A percentile compares a stretch with the other conserved stretches of the same genome.
These are phyloP conservation scores for Dilophus febrilis DNA, from an alignment of 2,888 invertebrate species.

Conservation along the genomic window DNA sequence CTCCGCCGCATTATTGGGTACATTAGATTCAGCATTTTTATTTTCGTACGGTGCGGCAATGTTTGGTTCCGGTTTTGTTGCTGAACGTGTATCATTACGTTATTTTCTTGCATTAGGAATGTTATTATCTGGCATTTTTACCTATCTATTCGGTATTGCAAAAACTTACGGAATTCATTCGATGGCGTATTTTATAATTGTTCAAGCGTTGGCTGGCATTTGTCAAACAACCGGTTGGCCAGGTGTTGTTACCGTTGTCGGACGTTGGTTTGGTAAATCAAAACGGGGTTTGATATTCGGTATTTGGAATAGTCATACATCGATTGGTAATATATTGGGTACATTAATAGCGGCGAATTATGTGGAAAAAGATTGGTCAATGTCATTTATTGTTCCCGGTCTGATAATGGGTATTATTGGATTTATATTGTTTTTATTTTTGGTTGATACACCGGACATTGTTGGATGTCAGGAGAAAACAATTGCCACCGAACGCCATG, in stretches of 20 bases:
- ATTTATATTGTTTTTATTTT: constrained; percentile 60
- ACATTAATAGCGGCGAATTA: constrained; percentile 71
- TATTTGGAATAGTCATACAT: constrained; percentile 94
- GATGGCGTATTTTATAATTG: constrained; percentile 60
- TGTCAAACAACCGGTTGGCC: constrained; percentile 95
- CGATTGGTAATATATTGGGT: constrained; percentile 87
- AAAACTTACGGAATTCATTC: constrained; percentile 64
- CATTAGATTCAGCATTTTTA: constrained; percentile 78
- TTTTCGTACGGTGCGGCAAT: constrained; percentile 86
- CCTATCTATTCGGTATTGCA: constrained; percentile 79
- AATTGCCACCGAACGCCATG: background rate
- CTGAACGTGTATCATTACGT: constrained; percentile 78
- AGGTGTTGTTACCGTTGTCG: constrained; percentile 77
- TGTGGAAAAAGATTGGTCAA: constrained; percentile 75
- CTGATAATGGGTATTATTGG: constrained; percentile 56
- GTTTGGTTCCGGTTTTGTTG: constrained; percentile 81
- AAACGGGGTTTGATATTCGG: constrained; percentile 87
- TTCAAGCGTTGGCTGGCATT: constrained; percentile 76
- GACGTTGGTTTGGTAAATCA: constrained; percentile 93
- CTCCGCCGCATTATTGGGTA: constrained; percentile 63
- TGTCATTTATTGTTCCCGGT: constrained; percentile 85
- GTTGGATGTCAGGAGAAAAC: constrained; percentile 36
- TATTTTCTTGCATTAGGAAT: constrained; percentile 85
- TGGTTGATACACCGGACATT: constrained; percentile 65
- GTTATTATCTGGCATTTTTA: constrained; percentile 70